phyloP scores from a whole-genome alignment of 2,113 vertebrate genomes.

The Atlantisia rogersi region DNA sequence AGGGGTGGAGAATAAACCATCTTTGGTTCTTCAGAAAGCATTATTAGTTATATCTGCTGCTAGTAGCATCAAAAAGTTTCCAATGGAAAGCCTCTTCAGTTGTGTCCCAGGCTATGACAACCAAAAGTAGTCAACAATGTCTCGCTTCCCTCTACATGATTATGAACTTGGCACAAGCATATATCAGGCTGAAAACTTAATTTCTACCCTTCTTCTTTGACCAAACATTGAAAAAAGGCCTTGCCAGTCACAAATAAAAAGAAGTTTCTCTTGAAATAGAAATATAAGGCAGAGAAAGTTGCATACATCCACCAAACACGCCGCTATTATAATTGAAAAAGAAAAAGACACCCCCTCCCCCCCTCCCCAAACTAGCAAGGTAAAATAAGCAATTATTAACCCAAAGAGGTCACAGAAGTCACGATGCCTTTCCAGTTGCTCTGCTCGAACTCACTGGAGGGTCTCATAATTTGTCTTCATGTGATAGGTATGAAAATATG shows the following conservation, averaged over 20 bases:
- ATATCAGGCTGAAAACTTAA: background rate
- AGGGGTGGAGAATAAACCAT: background rate
- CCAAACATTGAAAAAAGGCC: background rate
- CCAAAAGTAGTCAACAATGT: background rate
- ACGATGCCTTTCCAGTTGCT: background rate
- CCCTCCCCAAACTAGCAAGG: background rate
- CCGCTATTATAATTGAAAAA: background rate
- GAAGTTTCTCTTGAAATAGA: background rate
- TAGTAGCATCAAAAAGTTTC: background rate
- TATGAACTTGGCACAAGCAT: background rate
- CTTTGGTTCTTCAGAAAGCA: background rate
- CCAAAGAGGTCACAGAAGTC: background rate
- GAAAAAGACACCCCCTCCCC: no score
- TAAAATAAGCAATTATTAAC: background rate
- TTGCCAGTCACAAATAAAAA: background rate
- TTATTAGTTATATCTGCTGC: background rate
- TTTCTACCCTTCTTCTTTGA: background rate
- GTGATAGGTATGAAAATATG: background rate
- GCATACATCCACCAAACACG: background rate
- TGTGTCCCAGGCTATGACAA: rapidly evolving
- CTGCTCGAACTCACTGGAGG: background rate
- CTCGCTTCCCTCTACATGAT: background rate
- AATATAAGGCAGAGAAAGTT: background rate
- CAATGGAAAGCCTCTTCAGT: background rate
- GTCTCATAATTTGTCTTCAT: background rate